Conservation (phyloP, 2,113 vertebrate species). For the Ahaetulla prasina region DNA sequence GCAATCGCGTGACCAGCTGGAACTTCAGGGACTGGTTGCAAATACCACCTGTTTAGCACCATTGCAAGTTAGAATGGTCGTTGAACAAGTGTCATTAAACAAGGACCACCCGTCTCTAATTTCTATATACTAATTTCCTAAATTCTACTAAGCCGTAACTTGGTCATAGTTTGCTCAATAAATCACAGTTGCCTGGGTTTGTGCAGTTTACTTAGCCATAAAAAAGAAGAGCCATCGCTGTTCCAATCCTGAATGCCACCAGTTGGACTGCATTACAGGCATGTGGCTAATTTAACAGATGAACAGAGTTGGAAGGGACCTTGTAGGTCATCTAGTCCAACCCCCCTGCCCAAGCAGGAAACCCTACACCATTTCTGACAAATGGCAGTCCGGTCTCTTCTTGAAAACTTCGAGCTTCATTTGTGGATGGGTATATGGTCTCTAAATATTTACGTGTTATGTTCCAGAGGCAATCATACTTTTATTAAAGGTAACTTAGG, state of each 20-base stretch:
- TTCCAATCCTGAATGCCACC: not conserved
- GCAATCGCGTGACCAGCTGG: too few relatives aligned
- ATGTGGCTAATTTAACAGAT: not conserved
- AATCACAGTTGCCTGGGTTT: not conserved
- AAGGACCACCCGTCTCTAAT: not conserved
- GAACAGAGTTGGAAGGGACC: too few relatives aligned
- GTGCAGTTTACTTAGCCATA: not conserved
- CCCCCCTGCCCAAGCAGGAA: too few relatives aligned
- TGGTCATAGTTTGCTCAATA: not conserved
- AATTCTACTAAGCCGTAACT: not conserved
- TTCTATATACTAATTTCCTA: not conserved
- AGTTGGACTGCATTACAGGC: not conserved
- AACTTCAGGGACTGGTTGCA: not conserved
- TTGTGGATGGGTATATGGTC: not conserved
- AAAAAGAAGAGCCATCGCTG: not conserved
- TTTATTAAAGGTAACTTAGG: not conserved
- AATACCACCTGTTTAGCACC: not conserved
- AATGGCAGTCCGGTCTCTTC: too few relatives aligned
- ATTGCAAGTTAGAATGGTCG: not conserved
- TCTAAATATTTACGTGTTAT: not conserved
- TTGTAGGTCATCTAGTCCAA: too few relatives aligned
- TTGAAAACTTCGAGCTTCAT: too few relatives aligned
- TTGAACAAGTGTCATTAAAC: not conserved
- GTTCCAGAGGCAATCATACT: not conserved
- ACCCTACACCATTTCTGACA: too few relatives aligned